Percentiles rank a stretch among this genome's conserved stretches.
Evolutionary conservation across 92 coral and sea anemone genomes (phyloP).

Genomic region (Parazoanthus atlanticus): DNA sequence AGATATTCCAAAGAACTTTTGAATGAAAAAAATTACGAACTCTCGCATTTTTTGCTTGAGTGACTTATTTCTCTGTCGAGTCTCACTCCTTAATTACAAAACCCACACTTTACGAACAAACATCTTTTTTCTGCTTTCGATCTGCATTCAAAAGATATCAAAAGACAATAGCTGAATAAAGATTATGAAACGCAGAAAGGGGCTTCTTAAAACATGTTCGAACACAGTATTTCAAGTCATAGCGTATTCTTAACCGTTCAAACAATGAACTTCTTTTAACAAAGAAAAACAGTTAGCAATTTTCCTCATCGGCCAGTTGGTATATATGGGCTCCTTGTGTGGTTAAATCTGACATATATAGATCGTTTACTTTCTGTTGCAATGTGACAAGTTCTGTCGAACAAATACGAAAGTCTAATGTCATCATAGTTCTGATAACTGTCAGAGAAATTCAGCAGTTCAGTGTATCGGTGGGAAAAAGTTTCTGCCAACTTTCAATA

Average conservation of each 20-base stretch:
- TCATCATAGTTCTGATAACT: conserved; percentile 30
- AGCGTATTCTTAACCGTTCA: not conserved
- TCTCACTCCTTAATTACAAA: not conserved
- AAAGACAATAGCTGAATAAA: not conserved
- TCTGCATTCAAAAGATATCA: conserved; percentile 20
- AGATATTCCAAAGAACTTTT: not conserved
- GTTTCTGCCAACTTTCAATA: conserved; percentile 20
- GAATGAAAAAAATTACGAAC: not conserved
- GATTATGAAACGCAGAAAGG: not conserved
- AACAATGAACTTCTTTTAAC: not conserved
- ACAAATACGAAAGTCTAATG: conserved; percentile 9
- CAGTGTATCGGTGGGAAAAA: conserved; percentile 29
- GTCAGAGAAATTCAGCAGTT: conserved; percentile 23
- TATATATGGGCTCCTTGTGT: conserved; percentile 3
- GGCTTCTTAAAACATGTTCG: not conserved
- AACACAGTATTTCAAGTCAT: not conserved
- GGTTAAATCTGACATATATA: conserved; percentile 19
- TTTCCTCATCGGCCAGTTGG: not conserved
- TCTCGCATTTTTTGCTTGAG: not conserved
- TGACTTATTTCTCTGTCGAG: not conserved
- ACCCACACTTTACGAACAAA: not conserved
- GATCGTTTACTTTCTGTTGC: conserved; percentile 7
- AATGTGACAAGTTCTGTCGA: conserved; percentile 37
- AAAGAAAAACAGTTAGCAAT: conserved; percentile 21
- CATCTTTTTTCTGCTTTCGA: conserved; percentile 33